These are phyloP conservation scores for Lonchura striata DNA, from an alignment of 2,113 vertebrate species.

Conservation along the genomic window DNA sequence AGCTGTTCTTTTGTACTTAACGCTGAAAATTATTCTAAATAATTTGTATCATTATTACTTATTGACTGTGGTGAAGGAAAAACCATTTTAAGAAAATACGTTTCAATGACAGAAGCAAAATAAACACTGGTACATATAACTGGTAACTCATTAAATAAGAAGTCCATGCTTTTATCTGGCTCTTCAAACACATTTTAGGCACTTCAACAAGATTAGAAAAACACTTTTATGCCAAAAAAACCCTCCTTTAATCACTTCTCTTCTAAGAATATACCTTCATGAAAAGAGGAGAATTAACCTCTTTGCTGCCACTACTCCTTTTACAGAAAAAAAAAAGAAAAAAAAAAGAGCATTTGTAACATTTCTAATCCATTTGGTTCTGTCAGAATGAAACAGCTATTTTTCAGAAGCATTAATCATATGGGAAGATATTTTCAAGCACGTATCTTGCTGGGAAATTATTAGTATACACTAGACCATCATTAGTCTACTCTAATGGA, in stretches of 20 bases:
- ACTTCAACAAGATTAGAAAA: constrained; percentile 66
- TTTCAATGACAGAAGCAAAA: constrained; percentile 50
- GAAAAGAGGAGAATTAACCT: constrained; percentile 52
- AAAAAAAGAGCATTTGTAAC: neutral
- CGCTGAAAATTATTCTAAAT: neutral
- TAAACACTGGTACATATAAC: constrained; percentile 35
- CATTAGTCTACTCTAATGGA: constrained; percentile 13
- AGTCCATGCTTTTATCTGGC: constrained; percentile 51
- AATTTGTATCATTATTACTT: neutral
- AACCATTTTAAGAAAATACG: neutral
- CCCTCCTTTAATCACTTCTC: constrained; percentile 60
- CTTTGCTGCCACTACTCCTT: constrained; percentile 31
- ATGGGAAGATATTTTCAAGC: neutral
- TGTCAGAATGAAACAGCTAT: constrained; percentile 21
- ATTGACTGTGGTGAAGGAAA: neutral
- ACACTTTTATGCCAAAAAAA: constrained; percentile 56
- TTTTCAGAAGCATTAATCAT: constrained; percentile 45
- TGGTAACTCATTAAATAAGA: constrained; percentile 57
- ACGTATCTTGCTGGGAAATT: constrained; percentile 9
- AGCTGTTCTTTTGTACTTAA: neutral
- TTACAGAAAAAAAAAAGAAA: neutral
- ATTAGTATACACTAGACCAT: neutral
- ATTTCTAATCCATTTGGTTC: constrained; percentile 33
- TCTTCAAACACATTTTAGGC: constrained; percentile 67
- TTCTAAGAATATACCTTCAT: constrained; percentile 55